Percentiles rank a stretch among this genome's conserved stretches.
Conservation (phyloP, 2,113 vertebrate genomes). For the Nothocercus nigrocapillus region DNA sequence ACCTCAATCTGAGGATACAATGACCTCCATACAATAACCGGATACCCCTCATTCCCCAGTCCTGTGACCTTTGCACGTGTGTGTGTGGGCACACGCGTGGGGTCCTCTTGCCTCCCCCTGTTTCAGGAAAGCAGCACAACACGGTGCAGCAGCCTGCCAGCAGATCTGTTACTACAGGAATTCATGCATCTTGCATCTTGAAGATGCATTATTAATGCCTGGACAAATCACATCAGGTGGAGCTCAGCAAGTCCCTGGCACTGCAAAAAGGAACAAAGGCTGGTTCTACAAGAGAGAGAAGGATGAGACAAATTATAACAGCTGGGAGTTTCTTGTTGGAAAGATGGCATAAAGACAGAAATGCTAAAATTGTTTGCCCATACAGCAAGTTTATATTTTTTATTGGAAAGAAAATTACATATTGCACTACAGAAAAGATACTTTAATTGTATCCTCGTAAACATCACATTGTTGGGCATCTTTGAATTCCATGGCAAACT, state of each 20-base stretch:
- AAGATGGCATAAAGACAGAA: slow-evolving; percentile 79
- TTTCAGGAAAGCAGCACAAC: slow-evolving; percentile 24
- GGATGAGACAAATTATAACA: slow-evolving; percentile 85
- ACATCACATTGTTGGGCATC: slow-evolving; percentile 45
- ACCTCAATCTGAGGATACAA: neutral
- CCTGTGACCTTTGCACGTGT: neutral
- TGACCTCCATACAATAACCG: slow-evolving; percentile 24
- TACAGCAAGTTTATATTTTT: slow-evolving; percentile 65
- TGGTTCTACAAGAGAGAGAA: slow-evolving; percentile 78
- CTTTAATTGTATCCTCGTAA: slow-evolving; percentile 71
- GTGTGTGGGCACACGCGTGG: accelerated
- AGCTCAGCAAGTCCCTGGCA: slow-evolving; percentile 85
- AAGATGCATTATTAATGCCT: slow-evolving; percentile 87
- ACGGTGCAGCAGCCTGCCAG: slow-evolving; percentile 55
- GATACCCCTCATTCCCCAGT: neutral
- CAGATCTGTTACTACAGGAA: slow-evolving; percentile 78
- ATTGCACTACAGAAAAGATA: slow-evolving; percentile 55
- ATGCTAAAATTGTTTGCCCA: slow-evolving; percentile 77
- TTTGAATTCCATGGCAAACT: slow-evolving; percentile 71
- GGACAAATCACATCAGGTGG: slow-evolving; percentile 87
- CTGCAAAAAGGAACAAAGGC: slow-evolving; percentile 83
- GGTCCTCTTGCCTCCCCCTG: slow-evolving; percentile 5
- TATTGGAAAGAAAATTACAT: slow-evolving; percentile 61
- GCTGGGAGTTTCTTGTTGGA: slow-evolving; percentile 82
- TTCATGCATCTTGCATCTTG: slow-evolving; percentile 85